These are phyloP conservation scores for Spinus olivaceus DNA, from an alignment of 2,797 vertebrate genomes.

Conservation along the genomic window DNA sequence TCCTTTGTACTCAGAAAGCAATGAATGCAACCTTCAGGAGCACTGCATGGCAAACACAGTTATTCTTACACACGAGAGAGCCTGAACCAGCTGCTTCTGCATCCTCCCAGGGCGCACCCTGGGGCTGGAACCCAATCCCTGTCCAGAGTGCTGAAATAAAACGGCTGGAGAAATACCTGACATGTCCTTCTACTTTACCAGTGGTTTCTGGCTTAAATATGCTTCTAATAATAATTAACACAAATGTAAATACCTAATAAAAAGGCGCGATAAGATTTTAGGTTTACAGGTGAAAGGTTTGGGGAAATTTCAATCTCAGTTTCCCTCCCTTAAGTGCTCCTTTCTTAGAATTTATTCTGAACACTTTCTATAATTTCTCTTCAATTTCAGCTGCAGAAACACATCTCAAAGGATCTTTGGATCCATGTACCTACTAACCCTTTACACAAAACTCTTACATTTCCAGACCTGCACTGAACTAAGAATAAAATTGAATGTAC, in stretches of 20 bases:
- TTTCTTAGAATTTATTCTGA: not conserved
- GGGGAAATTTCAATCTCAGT: not conserved
- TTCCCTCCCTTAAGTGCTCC: not conserved
- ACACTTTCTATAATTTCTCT: not conserved
- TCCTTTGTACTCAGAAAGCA: not conserved
- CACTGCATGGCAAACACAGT: not conserved
- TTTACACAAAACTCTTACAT: not conserved
- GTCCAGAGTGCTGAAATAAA: conserved; percentile 13
- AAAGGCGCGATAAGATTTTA: not conserved
- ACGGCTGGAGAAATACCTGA: rapidly evolving
- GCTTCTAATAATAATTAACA: not conserved
- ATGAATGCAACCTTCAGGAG: not conserved
- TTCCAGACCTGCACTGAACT: not conserved
- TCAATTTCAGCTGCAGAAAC: not conserved
- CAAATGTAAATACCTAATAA: not conserved
- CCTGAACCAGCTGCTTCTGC: rapidly evolving
- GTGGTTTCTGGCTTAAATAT: not conserved
- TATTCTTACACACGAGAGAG: rapidly evolving
- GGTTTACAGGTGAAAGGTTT: not conserved
- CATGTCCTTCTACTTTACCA: not conserved
- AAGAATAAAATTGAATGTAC: not conserved
- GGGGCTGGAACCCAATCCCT: not conserved
- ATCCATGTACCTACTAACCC: not conserved
- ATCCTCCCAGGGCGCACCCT: rapidly evolving
- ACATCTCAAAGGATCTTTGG: not conserved